A percentile compares a stretch with the other conserved stretches of the same genome.
phyloP scores from a whole-genome alignment of 2,113 vertebrate genomes.

The Prolemur simus region DNA sequence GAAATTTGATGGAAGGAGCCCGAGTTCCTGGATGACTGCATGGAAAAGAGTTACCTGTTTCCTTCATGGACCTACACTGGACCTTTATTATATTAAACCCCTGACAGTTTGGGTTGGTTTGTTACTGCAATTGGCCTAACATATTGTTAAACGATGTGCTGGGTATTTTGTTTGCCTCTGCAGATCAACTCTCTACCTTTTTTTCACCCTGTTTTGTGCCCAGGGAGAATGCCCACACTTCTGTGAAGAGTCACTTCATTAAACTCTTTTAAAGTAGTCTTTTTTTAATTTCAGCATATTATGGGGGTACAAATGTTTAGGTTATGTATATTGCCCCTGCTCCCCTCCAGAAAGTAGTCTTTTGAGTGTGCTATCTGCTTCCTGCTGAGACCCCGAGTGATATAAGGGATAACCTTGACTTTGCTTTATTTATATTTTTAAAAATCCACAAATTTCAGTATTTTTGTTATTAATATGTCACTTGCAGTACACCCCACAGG shows the following conservation, averaged over 20 bases:
- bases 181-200: not conserved
- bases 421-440: not conserved
- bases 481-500: not conserved
- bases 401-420: not conserved
- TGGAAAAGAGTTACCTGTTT: not conserved
- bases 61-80: not conserved
- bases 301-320: too few relatives aligned
- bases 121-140: not conserved
- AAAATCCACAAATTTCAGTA: not conserved
- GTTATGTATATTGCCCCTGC: too few relatives aligned
- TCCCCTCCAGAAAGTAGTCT: not conserved
- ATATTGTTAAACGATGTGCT: not conserved
- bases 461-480: not conserved
- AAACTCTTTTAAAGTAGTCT: not conserved
- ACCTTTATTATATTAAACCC: not conserved
- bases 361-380: not conserved
- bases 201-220: not conserved
- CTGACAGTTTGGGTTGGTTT: not conserved
- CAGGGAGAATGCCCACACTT: not conserved
- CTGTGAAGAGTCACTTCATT: not conserved
- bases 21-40: not conserved
- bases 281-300: too few relatives aligned
- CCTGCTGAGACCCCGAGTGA: not conserved
- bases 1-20: not conserved
- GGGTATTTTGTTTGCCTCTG: not conserved